Evolutionary conservation across 2,113 vertebrate genomes (phyloP).

Genomic region (Spizaetus ornatus): DNA sequence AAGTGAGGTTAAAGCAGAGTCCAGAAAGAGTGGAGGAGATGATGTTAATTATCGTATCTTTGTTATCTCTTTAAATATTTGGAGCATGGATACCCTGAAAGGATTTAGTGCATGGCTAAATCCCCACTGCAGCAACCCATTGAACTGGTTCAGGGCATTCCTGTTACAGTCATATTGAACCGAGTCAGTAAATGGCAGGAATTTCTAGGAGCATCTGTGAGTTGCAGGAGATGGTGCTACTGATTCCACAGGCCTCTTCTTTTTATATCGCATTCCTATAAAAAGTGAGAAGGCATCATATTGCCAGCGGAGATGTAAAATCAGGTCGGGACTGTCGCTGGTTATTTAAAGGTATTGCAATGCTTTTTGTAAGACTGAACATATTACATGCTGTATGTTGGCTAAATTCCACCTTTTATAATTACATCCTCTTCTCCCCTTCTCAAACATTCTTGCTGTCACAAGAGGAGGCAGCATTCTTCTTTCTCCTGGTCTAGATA

Average conservation of each 20-base stretch:
- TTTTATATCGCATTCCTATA: slow-evolving; percentile 47
- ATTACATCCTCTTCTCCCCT: slow-evolving; percentile 16
- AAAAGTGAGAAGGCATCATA: slow-evolving; percentile 48
- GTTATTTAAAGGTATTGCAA: slow-evolving; percentile 59
- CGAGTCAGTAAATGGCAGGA: neutral
- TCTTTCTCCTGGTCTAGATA: neutral
- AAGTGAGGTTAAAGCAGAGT: neutral
- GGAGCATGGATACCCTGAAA: neutral
- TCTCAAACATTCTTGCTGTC: neutral
- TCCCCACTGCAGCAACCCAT: neutral
- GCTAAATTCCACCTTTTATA: slow-evolving; percentile 42
- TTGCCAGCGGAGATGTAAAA: slow-evolving; percentile 53
- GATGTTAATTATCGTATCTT: neutral
- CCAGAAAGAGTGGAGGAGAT: neutral
- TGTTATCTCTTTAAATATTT: neutral
- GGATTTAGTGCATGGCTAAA: neutral
- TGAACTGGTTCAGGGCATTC: neutral
- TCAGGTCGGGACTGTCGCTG: slow-evolving; percentile 46
- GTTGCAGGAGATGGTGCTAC: slow-evolving; percentile 13
- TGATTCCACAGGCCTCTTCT: neutral
- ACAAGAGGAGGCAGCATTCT: neutral
- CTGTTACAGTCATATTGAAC: neutral
- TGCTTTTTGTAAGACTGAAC: slow-evolving; percentile 18
- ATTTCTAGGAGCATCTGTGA: slow-evolving; percentile 31
- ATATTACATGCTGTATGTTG: slow-evolving; percentile 35